Evolutionary conservation across 1,140 invertebrate species (phyloP), one percentile per base, ranked within the genome.

Genomic region (Leptinotarsa lineolata): DNA sequence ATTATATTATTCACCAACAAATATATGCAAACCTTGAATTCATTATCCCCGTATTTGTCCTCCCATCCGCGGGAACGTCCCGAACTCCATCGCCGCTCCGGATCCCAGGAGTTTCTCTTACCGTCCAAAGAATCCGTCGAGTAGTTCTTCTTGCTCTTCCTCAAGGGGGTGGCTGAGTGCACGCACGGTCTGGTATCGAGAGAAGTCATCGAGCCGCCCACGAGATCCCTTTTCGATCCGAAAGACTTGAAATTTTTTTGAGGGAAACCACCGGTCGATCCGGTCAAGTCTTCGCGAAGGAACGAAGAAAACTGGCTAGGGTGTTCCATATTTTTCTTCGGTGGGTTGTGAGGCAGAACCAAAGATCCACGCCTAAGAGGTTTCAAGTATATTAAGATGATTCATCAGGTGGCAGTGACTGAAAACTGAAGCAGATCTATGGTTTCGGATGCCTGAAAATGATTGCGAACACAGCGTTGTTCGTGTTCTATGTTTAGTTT

Each of bases 101-200:
- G 85, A 78, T 93, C 91, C 90, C 90, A 92, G 12, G 89, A 90
- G 77, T 89, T 88, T 71, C 91, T 88, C 84, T 90, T 89, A 63
- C 88, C 88, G 82, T 93, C 92, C 4, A 89, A 90, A 0, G 92
- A 93, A 60, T 90, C 91, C 74, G 89, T 87, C 76, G 88, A 76
- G 1, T 77, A 77, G 21, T 78, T 80, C 54, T 72, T 72, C 48
- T 21, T 77, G 21, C 76, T 80, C 30, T 73, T 66, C 58, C 48
- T 15, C 6, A 54, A 16, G 16, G 48, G 48, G 6, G 16, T 54
- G 48, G 48, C 48, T 54, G n/a, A 2, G 48, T 54, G 48, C 48
- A 54, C 16, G 48, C 48, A 54, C 48, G 48, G 16, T 18, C 48
- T 15, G 18, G 68, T 85, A 68, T 78, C 83, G 69, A 86, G 72